A percentile compares a stretch with the other conserved stretches of the same genome.
phyloP scores from a whole-genome alignment of 2,113 vertebrate genomes.

The Salvelinus namaycush region DNA sequence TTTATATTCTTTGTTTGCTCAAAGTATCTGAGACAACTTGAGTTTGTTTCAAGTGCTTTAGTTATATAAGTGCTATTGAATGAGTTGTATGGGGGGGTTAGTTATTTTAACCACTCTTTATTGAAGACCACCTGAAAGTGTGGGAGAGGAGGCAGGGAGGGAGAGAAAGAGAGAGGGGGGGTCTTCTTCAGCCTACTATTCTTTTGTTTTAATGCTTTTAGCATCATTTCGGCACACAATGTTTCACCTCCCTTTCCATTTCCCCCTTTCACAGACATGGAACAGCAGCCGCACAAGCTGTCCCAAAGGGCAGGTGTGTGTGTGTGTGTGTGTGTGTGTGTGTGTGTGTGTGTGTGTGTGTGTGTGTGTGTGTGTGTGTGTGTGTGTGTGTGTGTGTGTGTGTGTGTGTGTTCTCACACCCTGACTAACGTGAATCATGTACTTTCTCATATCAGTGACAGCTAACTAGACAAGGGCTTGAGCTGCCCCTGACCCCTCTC shows the following conservation, averaged over 20 bases:
- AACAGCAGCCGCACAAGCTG: conserved; percentile 55
- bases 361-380: too few species aligned
- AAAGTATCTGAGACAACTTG: conserved; percentile 21
- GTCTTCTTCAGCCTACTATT: conserved; percentile 11
- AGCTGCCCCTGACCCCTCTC: conserved; percentile 59
- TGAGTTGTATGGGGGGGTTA: not conserved
- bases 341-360: too few species aligned
- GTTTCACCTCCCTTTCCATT: conserved; percentile 25
- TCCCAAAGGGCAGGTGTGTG: conserved; percentile 51
- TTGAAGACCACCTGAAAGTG: conserved; percentile 32
- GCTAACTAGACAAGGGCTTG: conserved; percentile 76
- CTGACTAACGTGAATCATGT: conserved; percentile 80
- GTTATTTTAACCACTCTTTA: conserved; percentile 5
- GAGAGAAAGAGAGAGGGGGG: not conserved
- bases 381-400: too few species aligned
- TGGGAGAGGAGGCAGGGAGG: not conserved
- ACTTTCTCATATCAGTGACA: conserved; percentile 80
- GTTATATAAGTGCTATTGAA: not conserved
- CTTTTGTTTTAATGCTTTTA: conserved; percentile 49
- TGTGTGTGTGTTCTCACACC: conserved; percentile 54
- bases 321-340: too few species aligned
- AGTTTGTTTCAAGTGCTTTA: too few species aligned
- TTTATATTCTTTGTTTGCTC: conserved; percentile 34
- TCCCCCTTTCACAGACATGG: conserved; percentile 57
- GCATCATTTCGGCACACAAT: conserved; percentile 57